Conservation (phyloP, 2,888 invertebrate species). For the Matsumyia berberina region DNA sequence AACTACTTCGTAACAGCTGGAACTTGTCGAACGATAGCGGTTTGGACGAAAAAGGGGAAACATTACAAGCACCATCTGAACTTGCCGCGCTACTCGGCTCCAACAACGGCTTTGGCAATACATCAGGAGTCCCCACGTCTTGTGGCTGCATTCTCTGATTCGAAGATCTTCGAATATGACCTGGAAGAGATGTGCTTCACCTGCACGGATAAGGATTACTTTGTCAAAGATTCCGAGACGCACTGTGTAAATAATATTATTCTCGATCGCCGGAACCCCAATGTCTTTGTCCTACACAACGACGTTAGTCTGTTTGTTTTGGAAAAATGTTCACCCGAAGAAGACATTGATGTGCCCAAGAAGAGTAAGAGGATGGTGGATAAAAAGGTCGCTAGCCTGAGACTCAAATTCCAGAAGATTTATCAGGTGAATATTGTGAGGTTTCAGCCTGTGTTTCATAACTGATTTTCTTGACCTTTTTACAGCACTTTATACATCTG, state of each 20-base stretch:
- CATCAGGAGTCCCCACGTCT: conserved; percentile 87
- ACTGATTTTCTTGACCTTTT: conserved; percentile 31
- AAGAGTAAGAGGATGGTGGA: conserved; percentile 79
- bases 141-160: conserved; percentile 91
- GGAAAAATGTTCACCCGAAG: conserved; percentile 76
- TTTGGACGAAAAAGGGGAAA: conserved; percentile 86
- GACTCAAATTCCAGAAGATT: conserved; percentile 46
- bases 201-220: conserved; percentile 84
- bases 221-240: conserved; percentile 84
- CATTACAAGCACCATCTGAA: conserved; percentile 85
- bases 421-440: conserved; percentile 80
- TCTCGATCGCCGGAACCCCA: conserved; percentile 87
- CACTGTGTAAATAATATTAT: conserved; percentile 86
- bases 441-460: neutral
- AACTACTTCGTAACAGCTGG: conserved; percentile 89
- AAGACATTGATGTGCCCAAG: conserved; percentile 84
- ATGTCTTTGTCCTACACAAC: conserved; percentile 90
- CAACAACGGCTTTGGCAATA: conserved; percentile 90
- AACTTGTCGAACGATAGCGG: conserved; percentile 87
- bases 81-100: conserved; percentile 89
- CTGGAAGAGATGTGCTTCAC: conserved; percentile 87
- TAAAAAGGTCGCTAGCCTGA: conserved; percentile 36
- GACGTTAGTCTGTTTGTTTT: conserved; percentile 86
- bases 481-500: conserved; percentile 91
- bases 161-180: conserved; percentile 92